These are phyloP conservation scores for Botrylloides violaceus DNA, from an alignment of 23 tunicate genomes.

Conservation along the genomic window DNA sequence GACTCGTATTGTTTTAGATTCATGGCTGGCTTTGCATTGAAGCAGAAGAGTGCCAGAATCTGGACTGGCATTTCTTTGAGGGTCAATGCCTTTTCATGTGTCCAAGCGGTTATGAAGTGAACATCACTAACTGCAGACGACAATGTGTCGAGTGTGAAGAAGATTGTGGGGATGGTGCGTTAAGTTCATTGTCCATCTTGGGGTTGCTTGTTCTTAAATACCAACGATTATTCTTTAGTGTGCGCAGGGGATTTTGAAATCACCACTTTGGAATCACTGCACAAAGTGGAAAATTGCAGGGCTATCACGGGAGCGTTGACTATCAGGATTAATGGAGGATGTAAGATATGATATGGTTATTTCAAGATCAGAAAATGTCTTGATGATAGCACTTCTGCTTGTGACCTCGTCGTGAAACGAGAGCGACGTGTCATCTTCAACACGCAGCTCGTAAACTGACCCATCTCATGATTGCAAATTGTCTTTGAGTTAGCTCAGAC, in stretches of 20 bases:
- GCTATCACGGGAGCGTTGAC: conserved; percentile 35
- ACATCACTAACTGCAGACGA: not conserved
- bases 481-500: too few species aligned
- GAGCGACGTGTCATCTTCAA: too few species aligned
- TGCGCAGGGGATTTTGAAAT: conserved; percentile 4
- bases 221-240: conserved; percentile 3
- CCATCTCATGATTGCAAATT: too few species aligned
- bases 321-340: conserved; percentile 46
- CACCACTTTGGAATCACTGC: conserved; percentile 16
- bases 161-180: conserved; percentile 16
- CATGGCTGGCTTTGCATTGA: conserved; percentile 21
- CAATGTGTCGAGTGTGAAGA: conserved; percentile 11
- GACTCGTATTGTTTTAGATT: conserved; percentile 8
- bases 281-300: conserved; percentile 24
- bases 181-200: not conserved
- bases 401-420: too few species aligned
- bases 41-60: conserved; percentile 13
- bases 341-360: too few species aligned
- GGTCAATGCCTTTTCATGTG: conserved; percentile 1
- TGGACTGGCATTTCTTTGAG: conserved; percentile 14
- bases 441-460: too few species aligned
- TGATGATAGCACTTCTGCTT: too few species aligned
- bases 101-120: conserved; percentile 18
- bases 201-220: not conserved
- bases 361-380: too few species aligned